Evolutionary conservation across 2,888 invertebrate species (phyloP).

Genomic region (Cynaeus angustus): DNA sequence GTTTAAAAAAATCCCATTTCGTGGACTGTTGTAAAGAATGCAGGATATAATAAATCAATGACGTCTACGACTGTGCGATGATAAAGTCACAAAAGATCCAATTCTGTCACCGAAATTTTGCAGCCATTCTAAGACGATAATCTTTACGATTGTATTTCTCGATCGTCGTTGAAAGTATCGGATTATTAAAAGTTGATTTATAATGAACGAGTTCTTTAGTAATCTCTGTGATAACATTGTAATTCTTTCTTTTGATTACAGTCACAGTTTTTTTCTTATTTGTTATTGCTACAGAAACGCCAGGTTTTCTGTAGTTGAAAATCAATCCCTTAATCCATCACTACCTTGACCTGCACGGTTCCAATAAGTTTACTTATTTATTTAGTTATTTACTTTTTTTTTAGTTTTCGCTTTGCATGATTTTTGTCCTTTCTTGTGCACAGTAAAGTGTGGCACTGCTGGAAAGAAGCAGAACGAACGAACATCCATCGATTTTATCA

Average conservation of each 20-base stretch:
- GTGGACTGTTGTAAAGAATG: conserved; percentile 11
- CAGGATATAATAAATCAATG: conserved; percentile 6
- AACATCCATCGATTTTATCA: not conserved
- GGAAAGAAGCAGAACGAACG: not conserved
- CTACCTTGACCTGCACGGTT: conserved; percentile 49
- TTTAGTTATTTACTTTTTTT: conserved; percentile 20
- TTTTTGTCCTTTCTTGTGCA: conserved; percentile 10
- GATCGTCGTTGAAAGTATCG: not conserved
- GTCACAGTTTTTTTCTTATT: conserved; percentile 19
- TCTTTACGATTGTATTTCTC: conserved; percentile 7
- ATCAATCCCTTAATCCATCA: conserved; percentile 48
- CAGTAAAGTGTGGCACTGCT: conserved; percentile 12
- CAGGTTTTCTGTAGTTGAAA: not conserved
- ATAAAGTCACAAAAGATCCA: no score
- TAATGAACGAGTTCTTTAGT: not conserved
- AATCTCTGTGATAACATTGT: conserved; percentile 7
- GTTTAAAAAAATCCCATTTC: conserved; percentile 4
- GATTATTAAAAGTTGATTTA: conserved; percentile 9
- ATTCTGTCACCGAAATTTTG: no score
- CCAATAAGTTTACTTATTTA: conserved; percentile 34
- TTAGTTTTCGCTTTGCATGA: conserved; percentile 39
- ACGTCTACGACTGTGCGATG: not conserved
- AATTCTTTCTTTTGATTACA: conserved; percentile 4
- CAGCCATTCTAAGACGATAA: not conserved
- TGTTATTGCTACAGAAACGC: conserved; percentile 12